Conservation (phyloP, 2,113 vertebrate genomes). For the Maccullochella peelii region DNA sequence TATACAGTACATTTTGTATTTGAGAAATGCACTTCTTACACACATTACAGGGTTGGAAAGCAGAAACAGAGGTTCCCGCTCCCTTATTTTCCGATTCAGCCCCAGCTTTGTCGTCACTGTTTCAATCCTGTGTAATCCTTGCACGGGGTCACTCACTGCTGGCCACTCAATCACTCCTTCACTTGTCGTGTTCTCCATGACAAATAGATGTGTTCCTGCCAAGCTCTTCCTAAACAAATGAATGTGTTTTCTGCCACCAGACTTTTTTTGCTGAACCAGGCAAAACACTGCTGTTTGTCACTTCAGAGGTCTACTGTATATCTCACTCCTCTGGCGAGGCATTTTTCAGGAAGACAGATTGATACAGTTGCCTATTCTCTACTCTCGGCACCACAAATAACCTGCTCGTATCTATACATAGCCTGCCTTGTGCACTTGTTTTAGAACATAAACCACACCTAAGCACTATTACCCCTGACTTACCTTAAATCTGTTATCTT, state of each 20-base stretch:
- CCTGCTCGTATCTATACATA: constrained; percentile 49
- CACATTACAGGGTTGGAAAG: not conserved
- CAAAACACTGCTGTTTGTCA: constrained; percentile 70
- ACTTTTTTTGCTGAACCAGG: constrained; percentile 72
- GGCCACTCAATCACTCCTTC: constrained; percentile 65
- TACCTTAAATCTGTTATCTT: constrained; percentile 13
- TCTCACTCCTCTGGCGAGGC: constrained; percentile 61
- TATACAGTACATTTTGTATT: not conserved
- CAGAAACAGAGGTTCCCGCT: constrained; percentile 1
- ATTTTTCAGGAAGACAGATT: constrained; percentile 75
- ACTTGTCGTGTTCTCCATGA: constrained; percentile 51
- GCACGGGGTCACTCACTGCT: constrained; percentile 47
- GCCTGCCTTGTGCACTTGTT: constrained; percentile 39
- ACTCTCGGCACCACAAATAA: constrained; percentile 59
- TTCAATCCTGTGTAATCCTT: constrained; percentile 51
- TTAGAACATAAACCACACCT: constrained; percentile 35
- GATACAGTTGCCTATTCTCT: constrained; percentile 54
- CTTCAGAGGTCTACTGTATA: constrained; percentile 53
- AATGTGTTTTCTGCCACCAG: constrained; percentile 49
- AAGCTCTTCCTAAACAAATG: constrained; percentile 70
- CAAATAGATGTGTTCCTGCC: constrained; percentile 71
- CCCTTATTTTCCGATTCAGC: constrained; percentile 23
- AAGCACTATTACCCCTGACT: not conserved
- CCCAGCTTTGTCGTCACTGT: constrained; percentile 20
- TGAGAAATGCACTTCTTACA: not conserved